These are phyloP conservation scores for Ornithoptera alexandrae DNA, from an alignment of 2,888 invertebrate species.

Conservation along the genomic window DNA sequence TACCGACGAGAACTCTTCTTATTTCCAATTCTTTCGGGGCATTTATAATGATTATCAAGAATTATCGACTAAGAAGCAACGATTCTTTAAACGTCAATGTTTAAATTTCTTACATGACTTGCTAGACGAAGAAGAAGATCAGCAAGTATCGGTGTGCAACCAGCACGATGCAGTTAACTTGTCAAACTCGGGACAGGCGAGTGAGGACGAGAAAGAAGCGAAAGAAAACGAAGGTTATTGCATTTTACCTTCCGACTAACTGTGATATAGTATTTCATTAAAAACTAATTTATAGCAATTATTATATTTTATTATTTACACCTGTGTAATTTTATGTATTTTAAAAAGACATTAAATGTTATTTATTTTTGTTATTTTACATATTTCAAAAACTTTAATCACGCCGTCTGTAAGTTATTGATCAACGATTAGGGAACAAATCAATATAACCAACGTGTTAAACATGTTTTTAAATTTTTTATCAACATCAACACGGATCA, in stretches of 20 bases:
- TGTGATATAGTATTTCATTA: constrained; percentile 8
- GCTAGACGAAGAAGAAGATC: constrained; percentile 57
- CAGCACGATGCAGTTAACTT: constrained; percentile 20
- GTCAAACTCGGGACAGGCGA: constrained; percentile 32
- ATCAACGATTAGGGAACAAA: too few relatives aligned
- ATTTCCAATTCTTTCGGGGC: constrained; percentile 70
- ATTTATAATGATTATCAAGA: constrained; percentile 63
- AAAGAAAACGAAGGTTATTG: constrained; percentile 27
- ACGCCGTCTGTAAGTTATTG: too few relatives aligned
- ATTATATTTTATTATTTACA: too few relatives aligned
- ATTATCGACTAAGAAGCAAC: constrained; percentile 51
- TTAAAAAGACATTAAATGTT: too few relatives aligned
- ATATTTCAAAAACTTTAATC: too few relatives aligned
- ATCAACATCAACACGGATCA: too few relatives aligned
- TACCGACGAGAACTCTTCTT: constrained; percentile 62
- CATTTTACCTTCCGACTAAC: constrained; percentile 21
- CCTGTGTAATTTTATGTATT: too few relatives aligned
- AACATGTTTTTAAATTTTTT: too few relatives aligned
- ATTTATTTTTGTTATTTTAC: too few relatives aligned
- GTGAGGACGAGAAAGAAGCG: constrained; percentile 37
- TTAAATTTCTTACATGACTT: constrained; percentile 57
- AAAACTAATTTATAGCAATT: too few relatives aligned
- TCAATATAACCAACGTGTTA: too few relatives aligned
- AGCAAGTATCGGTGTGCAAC: constrained; percentile 7
- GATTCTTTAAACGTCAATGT: constrained; percentile 62